Conservation (phyloP, 2,888 invertebrate species). For the Sphaerophoria rueppellii region DNA sequence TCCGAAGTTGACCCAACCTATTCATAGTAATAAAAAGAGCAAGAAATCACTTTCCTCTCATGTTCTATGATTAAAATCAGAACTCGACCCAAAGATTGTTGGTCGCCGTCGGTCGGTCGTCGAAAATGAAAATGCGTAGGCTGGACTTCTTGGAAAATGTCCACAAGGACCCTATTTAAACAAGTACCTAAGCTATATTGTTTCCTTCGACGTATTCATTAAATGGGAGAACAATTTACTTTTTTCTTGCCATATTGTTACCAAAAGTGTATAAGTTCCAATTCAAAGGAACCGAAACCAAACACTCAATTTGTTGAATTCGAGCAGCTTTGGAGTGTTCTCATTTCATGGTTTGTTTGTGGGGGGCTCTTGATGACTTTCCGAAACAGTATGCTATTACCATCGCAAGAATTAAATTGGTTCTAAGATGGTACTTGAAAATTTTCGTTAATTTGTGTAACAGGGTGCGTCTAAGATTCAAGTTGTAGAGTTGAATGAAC, state of each 20-base stretch:
- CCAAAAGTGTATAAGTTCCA: background rate
- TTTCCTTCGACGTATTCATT: constrained; percentile 23
- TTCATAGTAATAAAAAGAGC: background rate
- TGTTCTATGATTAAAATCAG: constrained; percentile 35
- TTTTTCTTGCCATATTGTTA: constrained; percentile 6
- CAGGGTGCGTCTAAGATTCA: no score
- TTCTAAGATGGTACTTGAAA: no score
- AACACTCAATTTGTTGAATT: constrained; percentile 60
- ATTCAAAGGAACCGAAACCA: constrained; percentile 39
- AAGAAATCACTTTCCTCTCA: constrained; percentile 20
- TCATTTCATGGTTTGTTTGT: constrained; percentile 13
- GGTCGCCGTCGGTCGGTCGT: background rate
- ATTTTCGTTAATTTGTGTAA: no score
- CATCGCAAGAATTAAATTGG: constrained; percentile 7
- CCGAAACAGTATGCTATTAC: background rate
- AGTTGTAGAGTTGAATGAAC: no score
- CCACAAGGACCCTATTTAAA: constrained; percentile 4
- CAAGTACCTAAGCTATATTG: constrained; percentile 11
- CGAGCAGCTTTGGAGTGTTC: background rate
- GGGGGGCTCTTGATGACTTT: background rate
- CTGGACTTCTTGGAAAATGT: background rate
- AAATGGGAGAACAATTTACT: background rate
- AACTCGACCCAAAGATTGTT: constrained; percentile 27
- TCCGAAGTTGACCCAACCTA: background rate
- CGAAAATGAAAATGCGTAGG: background rate